Evolutionary conservation across 1,140 invertebrate species (phyloP).

Genomic region (Papilio machaon): DNA sequence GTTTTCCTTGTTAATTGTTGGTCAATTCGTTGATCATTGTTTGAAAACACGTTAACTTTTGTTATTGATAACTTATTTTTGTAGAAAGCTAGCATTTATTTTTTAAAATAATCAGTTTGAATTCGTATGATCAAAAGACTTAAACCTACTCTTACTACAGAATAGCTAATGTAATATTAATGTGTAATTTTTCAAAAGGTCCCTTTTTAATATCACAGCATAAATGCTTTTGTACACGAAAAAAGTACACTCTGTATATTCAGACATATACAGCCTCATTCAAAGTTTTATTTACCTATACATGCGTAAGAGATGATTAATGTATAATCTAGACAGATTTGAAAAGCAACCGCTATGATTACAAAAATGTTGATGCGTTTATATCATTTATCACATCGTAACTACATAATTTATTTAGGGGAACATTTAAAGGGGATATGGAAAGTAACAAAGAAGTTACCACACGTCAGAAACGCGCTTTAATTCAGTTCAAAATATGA

Average conservation of each 20-base stretch:
- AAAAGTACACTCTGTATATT: background rate
- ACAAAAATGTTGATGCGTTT: conserved; percentile 9
- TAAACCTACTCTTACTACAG: too few species aligned
- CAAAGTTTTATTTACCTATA: background rate
- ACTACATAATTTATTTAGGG: background rate
- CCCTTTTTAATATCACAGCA: background rate
- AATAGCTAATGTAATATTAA: background rate
- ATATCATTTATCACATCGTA: conserved; percentile 1
- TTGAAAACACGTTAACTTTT: background rate
- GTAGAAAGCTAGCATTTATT: too few species aligned
- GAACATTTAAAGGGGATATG: background rate
- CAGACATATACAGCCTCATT: background rate
- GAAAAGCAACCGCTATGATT: conserved; percentile 25
- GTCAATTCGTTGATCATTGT: background rate
- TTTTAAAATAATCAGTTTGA: background rate
- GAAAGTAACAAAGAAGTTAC: background rate
- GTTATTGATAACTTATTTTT: background rate
- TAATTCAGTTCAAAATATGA: too few species aligned
- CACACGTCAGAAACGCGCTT: background rate
- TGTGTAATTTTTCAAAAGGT: background rate
- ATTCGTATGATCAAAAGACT: background rate
- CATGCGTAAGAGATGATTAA: background rate
- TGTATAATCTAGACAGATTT: conserved; percentile 17
- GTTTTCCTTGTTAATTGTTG: conserved; percentile 1
- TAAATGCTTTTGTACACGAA: too few species aligned